Conservation (phyloP, 2,888 invertebrate species). For the Trimorus sp. region DNA sequence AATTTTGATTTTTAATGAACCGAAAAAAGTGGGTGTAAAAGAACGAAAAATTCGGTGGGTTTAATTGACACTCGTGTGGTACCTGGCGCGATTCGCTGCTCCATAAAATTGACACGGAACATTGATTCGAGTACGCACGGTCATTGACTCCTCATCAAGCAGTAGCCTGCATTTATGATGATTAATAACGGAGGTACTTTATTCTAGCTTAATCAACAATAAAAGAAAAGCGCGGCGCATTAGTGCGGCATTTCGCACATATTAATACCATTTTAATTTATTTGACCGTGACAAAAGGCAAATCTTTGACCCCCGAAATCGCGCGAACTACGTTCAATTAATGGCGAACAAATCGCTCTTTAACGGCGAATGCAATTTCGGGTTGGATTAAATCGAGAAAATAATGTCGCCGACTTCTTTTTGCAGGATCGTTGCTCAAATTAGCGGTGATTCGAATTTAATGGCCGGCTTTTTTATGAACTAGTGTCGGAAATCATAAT, state of each 20-base stretch:
- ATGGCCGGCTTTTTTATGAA: no score
- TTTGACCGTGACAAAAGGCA: background rate
- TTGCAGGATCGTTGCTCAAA: no score
- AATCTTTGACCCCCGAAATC: no score
- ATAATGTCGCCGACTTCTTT: no score
- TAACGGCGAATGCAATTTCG: no score
- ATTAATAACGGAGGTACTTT: slow-evolving; percentile 62
- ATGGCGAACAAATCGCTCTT: no score
- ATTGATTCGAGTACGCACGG: slow-evolving; percentile 67
- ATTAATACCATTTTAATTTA: slow-evolving; percentile 35
- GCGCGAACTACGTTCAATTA: no score
- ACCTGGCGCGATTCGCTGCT: slow-evolving; percentile 60
- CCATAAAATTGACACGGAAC: slow-evolving; percentile 67
- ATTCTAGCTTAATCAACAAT: slow-evolving; percentile 58
- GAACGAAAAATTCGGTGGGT: slow-evolving; percentile 14
- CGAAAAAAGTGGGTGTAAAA: background rate
- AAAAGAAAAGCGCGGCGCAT: slow-evolving; percentile 28
- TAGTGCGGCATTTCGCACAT: slow-evolving; percentile 19
- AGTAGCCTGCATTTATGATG: slow-evolving; percentile 63
- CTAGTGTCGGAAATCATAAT: no score
- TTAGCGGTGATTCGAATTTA: no score
- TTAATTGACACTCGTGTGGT: slow-evolving; percentile 54
- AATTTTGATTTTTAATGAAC: background rate
- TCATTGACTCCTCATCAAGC: slow-evolving; percentile 66
- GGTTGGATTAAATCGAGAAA: no score